These are phyloP conservation scores for Limenitis camilla DNA, from an alignment of 2,888 invertebrate species.

Conservation along the genomic window DNA sequence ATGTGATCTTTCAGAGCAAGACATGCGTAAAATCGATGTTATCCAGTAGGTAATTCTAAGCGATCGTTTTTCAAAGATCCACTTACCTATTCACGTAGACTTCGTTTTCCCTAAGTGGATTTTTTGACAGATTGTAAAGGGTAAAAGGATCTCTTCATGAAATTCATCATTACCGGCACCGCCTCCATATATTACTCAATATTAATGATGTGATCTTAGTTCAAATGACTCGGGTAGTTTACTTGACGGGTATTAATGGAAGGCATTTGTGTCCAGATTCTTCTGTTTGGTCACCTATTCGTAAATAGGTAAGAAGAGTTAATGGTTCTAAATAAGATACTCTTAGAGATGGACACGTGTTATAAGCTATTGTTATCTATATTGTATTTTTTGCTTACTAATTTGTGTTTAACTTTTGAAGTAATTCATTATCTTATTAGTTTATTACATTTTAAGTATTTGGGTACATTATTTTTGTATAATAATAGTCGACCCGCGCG, in stretches of 20 bases:
- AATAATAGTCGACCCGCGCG: no score
- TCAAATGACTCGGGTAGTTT: slow-evolving; percentile 60
- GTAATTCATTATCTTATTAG: no score
- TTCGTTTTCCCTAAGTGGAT: slow-evolving; percentile 38
- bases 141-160: slow-evolving; percentile 63
- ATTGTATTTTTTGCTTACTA: not conserved
- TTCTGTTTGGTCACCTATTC: slow-evolving; percentile 46
- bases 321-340: slow-evolving; percentile 2
- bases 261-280: slow-evolving; percentile 56
- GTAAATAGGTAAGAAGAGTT: slow-evolving; percentile 5
- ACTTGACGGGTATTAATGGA: slow-evolving; percentile 67
- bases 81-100: slow-evolving; percentile 23
- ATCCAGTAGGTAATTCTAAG: slow-evolving; percentile 23
- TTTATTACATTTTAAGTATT: no score
- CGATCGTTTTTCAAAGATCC: slow-evolving; percentile 11
- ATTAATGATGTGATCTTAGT: slow-evolving; percentile 73
- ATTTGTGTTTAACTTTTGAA: no score
- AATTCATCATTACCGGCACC: slow-evolving; percentile 56
- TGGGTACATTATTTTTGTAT: no score
- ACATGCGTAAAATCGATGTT: slow-evolving; percentile 44
- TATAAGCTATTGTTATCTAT: not conserved
- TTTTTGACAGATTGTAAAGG: slow-evolving; percentile 64
- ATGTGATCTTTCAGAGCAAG: slow-evolving; percentile 13
- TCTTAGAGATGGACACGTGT: not conserved
- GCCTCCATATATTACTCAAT: slow-evolving; percentile 65